phyloP scores from a whole-genome alignment of 2,797 vertebrate species.

The Amniataba percoides region DNA sequence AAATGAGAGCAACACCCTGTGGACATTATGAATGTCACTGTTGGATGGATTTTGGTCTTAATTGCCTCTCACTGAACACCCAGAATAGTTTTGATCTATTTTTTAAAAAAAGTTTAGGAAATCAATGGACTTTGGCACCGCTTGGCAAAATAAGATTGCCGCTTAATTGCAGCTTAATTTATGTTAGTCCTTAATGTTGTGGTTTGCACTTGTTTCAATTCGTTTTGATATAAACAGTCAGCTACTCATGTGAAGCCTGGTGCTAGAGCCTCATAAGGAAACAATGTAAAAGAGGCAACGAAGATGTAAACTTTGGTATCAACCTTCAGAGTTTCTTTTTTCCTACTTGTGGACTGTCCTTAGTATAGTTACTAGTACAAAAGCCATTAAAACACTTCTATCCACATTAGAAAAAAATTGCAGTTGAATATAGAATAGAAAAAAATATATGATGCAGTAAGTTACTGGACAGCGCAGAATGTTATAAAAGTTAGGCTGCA shows the following conservation, averaged over 20 bases:
- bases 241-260: conserved; percentile 25
- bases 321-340: conserved; percentile 15
- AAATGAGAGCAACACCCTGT: conserved; percentile 30
- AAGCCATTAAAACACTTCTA: conserved; percentile 51
- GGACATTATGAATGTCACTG: conserved; percentile 51
- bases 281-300: conserved; percentile 31
- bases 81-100: conserved; percentile 46
- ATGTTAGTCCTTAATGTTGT: conserved; percentile 52
- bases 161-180: conserved; percentile 52
- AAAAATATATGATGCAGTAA: conserved; percentile 47
- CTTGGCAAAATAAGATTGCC: conserved; percentile 25
- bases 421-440: background rate
- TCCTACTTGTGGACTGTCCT: conserved; percentile 28
- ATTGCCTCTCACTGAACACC: conserved; percentile 26
- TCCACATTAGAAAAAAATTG: conserved; percentile 20
- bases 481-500: conserved; percentile 52
- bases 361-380: conserved; percentile 17
- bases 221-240: conserved; percentile 32
- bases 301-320: conserved; percentile 26
- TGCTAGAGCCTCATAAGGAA: conserved; percentile 23
- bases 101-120: conserved; percentile 14
- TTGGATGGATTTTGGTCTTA: conserved; percentile 32
- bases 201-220: conserved; percentile 30
- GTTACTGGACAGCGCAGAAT: conserved; percentile 69
- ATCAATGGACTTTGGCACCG: conserved; percentile 14